Evolutionary conservation across 1,140 invertebrate species (phyloP).

Genomic region (Lepidurus apus): DNA sequence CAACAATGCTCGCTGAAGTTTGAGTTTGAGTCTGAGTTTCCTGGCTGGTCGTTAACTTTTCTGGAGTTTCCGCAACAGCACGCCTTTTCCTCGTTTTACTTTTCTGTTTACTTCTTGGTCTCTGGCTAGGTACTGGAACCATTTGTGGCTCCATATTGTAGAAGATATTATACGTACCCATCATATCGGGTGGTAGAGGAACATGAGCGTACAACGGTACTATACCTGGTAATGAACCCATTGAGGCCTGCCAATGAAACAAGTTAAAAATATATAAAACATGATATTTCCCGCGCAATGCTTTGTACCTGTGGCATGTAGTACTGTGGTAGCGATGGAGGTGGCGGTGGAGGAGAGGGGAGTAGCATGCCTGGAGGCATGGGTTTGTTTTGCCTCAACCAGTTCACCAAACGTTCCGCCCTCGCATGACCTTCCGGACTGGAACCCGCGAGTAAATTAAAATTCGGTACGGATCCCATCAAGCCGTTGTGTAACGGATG

Average conservation of each 20-base stretch:
- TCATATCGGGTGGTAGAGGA: slow-evolving; percentile 29
- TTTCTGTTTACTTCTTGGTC: not conserved
- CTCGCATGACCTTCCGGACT: slow-evolving; percentile 36
- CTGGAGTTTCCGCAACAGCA: not conserved
- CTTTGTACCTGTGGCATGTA: not conserved
- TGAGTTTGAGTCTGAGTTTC: not conserved
- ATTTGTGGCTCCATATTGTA: not conserved
- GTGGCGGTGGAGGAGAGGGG: not conserved
- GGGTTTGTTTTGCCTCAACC: slow-evolving; percentile 36
- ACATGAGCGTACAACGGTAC: slow-evolving; percentile 23
- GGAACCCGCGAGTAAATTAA: slow-evolving; percentile 34
- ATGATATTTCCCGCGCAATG: not conserved
- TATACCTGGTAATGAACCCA: slow-evolving; percentile 18
- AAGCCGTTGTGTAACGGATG: not conserved
- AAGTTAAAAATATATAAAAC: not conserved
- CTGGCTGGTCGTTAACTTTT: not conserved
- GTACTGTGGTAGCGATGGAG: slow-evolving; percentile 16
- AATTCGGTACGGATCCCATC: slow-evolving; percentile 30
- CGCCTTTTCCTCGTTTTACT: not conserved
- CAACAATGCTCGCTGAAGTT: not conserved
- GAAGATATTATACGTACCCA: not conserved
- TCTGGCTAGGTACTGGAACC: not conserved
- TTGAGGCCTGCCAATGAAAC: not conserved
- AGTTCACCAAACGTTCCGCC: slow-evolving; percentile 37
- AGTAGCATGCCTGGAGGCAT: not conserved